Conservation (phyloP, 2,113 vertebrate genomes). For the Grammomys dolichurus region DNA sequence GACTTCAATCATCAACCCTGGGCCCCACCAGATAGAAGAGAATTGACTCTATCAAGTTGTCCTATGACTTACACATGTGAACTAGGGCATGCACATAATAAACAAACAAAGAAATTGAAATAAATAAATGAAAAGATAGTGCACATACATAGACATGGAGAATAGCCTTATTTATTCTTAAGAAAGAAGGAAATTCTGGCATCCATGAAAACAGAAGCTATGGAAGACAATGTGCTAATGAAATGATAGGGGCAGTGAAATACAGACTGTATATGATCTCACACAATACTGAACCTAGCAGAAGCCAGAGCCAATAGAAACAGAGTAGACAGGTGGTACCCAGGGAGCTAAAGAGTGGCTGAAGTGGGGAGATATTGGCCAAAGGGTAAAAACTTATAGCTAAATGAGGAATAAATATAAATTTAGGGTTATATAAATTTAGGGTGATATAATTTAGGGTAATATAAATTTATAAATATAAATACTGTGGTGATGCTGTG, state of each 20-base stretch:
- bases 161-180: not conserved
- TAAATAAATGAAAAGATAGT: not conserved
- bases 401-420: not conserved
- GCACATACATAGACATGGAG: not conserved
- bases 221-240: not conserved
- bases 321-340: not conserved
- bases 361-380: not conserved
- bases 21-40: not conserved
- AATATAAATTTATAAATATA: too few relatives aligned
- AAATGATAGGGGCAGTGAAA: not conserved
- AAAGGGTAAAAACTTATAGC: not conserved
- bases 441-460: too few relatives aligned
- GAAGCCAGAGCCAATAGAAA: not conserved
- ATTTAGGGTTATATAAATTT: not conserved
- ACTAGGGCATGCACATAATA: not conserved
- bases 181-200: not conserved
- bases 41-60: not conserved
- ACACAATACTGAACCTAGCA: not conserved
- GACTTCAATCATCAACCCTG: not conserved
- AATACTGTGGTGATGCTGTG: too few relatives aligned
- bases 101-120: not conserved
- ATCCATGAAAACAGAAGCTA: not conserved
- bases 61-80: not conserved
- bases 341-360: not conserved
- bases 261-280: not conserved